phyloP scores from a whole-genome alignment of 30 jellyfish, hydroid and myxozoan genomes.

The Calvadosia cruxmelitensis region DNA sequence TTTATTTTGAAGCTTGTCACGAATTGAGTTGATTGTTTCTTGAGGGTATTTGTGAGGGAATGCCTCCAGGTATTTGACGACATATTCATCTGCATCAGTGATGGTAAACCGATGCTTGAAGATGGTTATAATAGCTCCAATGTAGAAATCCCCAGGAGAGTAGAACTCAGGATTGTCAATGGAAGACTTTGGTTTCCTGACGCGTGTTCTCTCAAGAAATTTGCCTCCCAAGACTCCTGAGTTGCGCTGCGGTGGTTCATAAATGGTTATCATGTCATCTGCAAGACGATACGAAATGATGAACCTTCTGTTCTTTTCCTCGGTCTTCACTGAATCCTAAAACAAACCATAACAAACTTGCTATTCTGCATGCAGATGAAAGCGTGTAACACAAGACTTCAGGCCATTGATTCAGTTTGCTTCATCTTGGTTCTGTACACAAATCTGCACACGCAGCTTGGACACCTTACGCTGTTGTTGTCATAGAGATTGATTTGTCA shows the following conservation, averaged over 20 bases:
- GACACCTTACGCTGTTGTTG: no score
- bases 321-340: conserved; percentile 74
- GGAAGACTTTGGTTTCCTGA: conserved; percentile 76
- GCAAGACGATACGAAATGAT: conserved; percentile 80
- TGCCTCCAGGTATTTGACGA: conserved; percentile 66
- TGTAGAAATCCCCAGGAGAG: conserved; percentile 88
- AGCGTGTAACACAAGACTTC: no score
- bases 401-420: no score
- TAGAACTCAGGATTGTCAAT: conserved; percentile 84
- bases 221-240: conserved; percentile 93
- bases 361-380: no score
- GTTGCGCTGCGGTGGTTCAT: conserved; percentile 89
- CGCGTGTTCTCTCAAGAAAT: conserved; percentile 91
- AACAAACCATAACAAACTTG: no score
- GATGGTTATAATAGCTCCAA: conserved; percentile 71
- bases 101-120: conserved; percentile 72
- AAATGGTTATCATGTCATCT: conserved; percentile 85
- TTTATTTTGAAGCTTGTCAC: conserved; percentile 1
- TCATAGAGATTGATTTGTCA: no score
- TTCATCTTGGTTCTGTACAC: no score
- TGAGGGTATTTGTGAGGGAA: conserved; percentile 66
- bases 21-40: conserved; percentile 62
- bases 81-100: conserved; percentile 85
- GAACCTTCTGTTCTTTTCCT: conserved; percentile 73
- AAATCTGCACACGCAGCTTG: no score